A percentile compares a stretch with the other conserved stretches of the same genome.
Conservation (phyloP, 2,888 invertebrate genomes). For the Andrena camellia region DNA sequence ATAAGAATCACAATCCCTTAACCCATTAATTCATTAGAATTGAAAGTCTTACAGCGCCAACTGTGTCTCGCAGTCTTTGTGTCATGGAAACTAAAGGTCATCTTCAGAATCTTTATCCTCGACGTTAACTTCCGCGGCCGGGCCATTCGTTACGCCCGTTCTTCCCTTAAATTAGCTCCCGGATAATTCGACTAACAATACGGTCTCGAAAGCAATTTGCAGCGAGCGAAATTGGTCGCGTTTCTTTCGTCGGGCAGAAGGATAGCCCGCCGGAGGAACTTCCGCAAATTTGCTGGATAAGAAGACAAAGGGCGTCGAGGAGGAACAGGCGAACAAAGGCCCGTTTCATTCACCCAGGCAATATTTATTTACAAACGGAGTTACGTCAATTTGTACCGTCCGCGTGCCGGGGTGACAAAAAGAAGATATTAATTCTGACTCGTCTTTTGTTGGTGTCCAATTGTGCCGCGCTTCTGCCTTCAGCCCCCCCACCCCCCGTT, state of each 20-base stretch:
- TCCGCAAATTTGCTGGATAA: conserved; percentile 5
- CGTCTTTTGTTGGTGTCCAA: conserved; percentile 3
- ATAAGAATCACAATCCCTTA: too few species aligned
- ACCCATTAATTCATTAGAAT: too few species aligned
- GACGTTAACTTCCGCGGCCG: neutral
- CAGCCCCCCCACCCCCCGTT: neutral
- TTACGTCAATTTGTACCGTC: conserved; percentile 15
- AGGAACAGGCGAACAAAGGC: conserved; percentile 11
- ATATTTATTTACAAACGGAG: conserved; percentile 30
- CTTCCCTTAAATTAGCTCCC: conserved; percentile 8
- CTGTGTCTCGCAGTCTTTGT: neutral
- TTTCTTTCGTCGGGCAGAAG: neutral
- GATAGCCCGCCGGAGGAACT: conserved; percentile 13
- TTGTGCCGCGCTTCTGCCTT: neutral
- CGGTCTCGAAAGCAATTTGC: conserved; percentile 8
- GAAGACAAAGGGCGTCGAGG: conserved; percentile 10
- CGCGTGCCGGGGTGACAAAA: neutral
- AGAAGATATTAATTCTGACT: conserved; percentile 10
- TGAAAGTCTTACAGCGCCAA: too few species aligned
- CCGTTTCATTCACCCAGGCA: conserved; percentile 29
- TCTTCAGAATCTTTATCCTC: neutral
- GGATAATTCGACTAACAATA: conserved; percentile 1
- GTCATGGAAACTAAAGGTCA: neutral
- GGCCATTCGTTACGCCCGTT: neutral
- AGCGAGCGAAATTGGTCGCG: conserved; percentile 4